A percentile compares a stretch with the other conserved stretches of the same genome.
phyloP scores from a whole-genome alignment of 1,140 invertebrate species.

The Ectropis grisescens region DNA sequence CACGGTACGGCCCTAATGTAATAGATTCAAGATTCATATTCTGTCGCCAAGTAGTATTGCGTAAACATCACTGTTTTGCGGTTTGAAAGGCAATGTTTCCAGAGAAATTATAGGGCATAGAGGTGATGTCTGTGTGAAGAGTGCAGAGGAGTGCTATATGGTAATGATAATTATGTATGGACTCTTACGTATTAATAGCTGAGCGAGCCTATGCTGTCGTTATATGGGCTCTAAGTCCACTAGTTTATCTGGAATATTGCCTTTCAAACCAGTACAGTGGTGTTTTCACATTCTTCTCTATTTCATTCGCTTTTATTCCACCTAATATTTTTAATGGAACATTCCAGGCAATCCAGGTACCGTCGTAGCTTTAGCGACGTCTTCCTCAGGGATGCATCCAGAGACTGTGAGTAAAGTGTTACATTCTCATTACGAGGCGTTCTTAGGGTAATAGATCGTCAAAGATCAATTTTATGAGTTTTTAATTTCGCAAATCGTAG shows the following conservation, averaged over 20 bases:
- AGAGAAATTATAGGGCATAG: no score
- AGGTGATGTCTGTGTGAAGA: no score
- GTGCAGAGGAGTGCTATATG: no score
- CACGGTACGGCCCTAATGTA: not conserved
- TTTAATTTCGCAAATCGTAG: no score
- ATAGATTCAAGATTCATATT: not conserved
- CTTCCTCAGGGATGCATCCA: constrained; percentile 27
- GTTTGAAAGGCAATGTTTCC: no score
- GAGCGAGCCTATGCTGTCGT: not conserved
- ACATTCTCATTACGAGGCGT: not conserved
- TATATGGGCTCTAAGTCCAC: not conserved
- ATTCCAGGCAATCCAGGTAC: not conserved
- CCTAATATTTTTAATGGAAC: not conserved
- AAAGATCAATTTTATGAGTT: no score
- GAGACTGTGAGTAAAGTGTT: constrained; percentile 19
- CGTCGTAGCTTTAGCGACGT: constrained; percentile 15
- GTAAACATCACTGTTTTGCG: no score
- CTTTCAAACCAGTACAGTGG: no score
- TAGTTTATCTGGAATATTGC: not conserved
- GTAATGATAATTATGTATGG: no score
- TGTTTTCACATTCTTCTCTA: not conserved
- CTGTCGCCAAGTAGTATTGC: not conserved
- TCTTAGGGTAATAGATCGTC: not conserved
- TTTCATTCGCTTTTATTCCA: not conserved
- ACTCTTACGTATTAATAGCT: not conserved